These are phyloP conservation scores for Menura novaehollandiae DNA, from an alignment of 2,113 vertebrate genomes.

Conservation along the genomic window DNA sequence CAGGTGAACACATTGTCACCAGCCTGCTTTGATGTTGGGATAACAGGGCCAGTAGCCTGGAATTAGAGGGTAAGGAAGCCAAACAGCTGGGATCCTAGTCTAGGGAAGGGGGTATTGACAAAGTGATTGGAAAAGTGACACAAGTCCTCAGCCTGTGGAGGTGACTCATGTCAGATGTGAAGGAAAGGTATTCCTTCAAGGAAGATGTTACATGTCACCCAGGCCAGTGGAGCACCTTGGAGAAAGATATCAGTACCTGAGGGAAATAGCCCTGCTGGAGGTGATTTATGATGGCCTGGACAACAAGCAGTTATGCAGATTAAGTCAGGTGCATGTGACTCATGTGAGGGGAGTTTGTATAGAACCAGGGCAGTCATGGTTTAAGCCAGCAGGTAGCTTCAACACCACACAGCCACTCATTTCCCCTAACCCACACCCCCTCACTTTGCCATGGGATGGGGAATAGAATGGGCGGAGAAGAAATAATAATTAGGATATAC, in stretches of 20 bases:
- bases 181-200: not conserved
- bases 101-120: not conserved
- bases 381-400: not conserved
- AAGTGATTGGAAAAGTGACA: not conserved
- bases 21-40: not conserved
- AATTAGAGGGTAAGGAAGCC: not conserved
- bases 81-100: not conserved
- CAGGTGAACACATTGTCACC: not conserved
- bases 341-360: not conserved
- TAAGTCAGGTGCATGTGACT: not conserved
- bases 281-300: not conserved
- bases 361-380: not conserved
- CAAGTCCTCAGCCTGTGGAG: not conserved
- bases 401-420: fast-evolving
- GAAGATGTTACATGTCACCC: not conserved
- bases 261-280: not conserved
- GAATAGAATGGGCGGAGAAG: not conserved
- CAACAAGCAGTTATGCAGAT: not conserved
- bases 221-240: not conserved
- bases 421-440: not conserved
- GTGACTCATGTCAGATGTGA: not conserved
- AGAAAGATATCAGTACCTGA: not conserved
- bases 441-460: not conserved
- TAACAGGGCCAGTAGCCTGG: not conserved
- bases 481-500: not conserved